Conservation (phyloP, 2,888 invertebrate species). For the Parnassius orleans region DNA sequence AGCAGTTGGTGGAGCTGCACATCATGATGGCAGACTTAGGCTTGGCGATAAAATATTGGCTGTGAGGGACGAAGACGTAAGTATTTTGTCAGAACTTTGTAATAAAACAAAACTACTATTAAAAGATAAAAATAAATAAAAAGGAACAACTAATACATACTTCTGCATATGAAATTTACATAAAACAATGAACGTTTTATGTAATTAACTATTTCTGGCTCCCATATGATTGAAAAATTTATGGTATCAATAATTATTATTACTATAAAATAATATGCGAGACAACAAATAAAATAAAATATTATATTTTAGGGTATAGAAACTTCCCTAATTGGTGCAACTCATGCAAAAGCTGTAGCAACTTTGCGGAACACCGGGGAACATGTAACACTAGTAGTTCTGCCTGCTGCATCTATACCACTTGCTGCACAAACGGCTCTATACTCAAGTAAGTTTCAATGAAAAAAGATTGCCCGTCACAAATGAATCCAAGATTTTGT, state of each 20-base stretch:
- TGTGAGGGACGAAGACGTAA: conserved; percentile 73
- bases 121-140: too few species aligned
- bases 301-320: conserved; percentile 62
- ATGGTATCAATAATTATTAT: too few species aligned
- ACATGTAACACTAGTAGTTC: conserved; percentile 69
- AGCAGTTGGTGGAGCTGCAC: conserved; percentile 73
- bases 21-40: conserved; percentile 71
- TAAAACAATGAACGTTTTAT: too few species aligned
- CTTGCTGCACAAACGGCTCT: conserved; percentile 66
- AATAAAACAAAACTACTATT: too few species aligned
- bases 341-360: conserved; percentile 73
- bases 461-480: too few species aligned
- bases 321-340: conserved; percentile 71
- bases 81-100: conserved; percentile 34
- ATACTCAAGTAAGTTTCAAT: conserved; percentile 59
- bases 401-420: conserved; percentile 69
- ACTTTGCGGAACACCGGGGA: conserved; percentile 73
- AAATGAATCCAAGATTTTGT: too few species aligned
- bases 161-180: too few species aligned
- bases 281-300: neutral
- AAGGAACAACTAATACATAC: too few species aligned
- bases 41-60: conserved; percentile 77
- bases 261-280: too few species aligned
- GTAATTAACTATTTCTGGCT: too few species aligned
- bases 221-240: too few species aligned